Evolutionary conservation across 1,140 invertebrate genomes (phyloP).

Genomic region (Lucilia sericata): DNA sequence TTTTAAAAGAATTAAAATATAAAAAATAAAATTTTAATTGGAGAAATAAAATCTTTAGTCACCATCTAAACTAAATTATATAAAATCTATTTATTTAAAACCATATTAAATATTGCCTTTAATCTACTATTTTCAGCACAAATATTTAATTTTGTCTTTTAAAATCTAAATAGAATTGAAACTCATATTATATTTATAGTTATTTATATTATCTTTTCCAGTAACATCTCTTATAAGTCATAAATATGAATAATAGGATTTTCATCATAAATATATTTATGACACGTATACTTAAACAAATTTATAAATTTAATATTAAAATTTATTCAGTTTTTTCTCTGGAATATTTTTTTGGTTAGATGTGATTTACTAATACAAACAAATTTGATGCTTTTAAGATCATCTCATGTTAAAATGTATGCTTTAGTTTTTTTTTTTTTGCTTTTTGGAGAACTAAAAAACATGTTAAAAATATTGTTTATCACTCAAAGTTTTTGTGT

Average conservation of each 20-base stretch:
- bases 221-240: neutral
- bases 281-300: neutral
- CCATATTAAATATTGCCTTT: too few relatives aligned
- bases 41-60: too few relatives aligned
- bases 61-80: too few relatives aligned
- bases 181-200: neutral
- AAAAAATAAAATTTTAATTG: too few relatives aligned
- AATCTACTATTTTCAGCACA: too few relatives aligned
- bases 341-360: neutral
- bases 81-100: too few relatives aligned
- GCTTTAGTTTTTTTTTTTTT: neutral
- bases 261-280: neutral
- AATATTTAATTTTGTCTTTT: too few relatives aligned
- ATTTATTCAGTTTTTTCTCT: neutral
- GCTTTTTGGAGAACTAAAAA: neutral
- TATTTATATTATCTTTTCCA: neutral
- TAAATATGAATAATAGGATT: neutral
- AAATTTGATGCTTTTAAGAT: constrained; percentile 2
- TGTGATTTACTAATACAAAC: neutral
- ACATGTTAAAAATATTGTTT: neutral
- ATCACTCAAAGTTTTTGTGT: too few relatives aligned
- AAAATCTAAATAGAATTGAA: too few relatives aligned
- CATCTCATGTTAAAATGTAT: neutral
- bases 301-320: constrained; percentile 4
- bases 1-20: too few relatives aligned